phyloP scores from a whole-genome alignment of 2,797 vertebrate species.

The Etheostoma nigrum region DNA sequence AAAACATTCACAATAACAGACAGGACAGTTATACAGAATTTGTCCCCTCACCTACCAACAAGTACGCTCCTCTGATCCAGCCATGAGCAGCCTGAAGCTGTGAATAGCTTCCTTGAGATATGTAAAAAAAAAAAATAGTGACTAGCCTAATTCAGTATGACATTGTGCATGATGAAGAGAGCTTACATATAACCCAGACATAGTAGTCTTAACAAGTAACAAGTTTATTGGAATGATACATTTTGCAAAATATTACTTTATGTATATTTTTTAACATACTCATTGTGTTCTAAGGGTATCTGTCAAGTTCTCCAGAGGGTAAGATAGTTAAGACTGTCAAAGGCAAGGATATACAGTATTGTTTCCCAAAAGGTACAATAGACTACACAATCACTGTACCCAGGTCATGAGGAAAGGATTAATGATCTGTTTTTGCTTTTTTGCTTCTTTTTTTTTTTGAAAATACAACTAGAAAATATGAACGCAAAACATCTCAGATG shows the following conservation, averaged over 20 bases:
- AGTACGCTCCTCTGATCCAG: slow-evolving; percentile 17
- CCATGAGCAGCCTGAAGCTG: background rate
- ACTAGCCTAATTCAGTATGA: background rate
- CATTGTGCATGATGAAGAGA: slow-evolving; percentile 22
- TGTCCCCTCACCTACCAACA: slow-evolving; percentile 30
- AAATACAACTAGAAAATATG: slow-evolving; percentile 91
- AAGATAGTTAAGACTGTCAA: slow-evolving; percentile 91
- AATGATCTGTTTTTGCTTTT: slow-evolving; percentile 77
- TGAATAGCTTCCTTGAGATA: slow-evolving; percentile 4
- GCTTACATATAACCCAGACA: slow-evolving; percentile 67
- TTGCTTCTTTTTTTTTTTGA: slow-evolving; percentile 77
- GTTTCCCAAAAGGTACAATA: slow-evolving; percentile 89
- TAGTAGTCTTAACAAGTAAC: slow-evolving; percentile 89
- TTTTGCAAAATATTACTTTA: slow-evolving; percentile 92
- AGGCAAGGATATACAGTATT: slow-evolving; percentile 90
- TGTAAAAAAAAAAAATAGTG: background rate
- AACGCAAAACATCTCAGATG: slow-evolving; percentile 85
- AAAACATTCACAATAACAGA: slow-evolving; percentile 30
- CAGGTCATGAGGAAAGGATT: slow-evolving; percentile 86
- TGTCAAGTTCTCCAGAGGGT: slow-evolving; percentile 89
- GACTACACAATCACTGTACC: slow-evolving; percentile 89
- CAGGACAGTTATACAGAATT: slow-evolving; percentile 13
- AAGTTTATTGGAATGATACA: slow-evolving; percentile 94
- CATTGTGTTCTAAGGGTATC: slow-evolving; percentile 89
- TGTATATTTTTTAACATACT: slow-evolving; percentile 87